Base-by-base conservation (phyloP, 2,888 invertebrate genomes). In the Rhamnusium bicolor region DNA sequence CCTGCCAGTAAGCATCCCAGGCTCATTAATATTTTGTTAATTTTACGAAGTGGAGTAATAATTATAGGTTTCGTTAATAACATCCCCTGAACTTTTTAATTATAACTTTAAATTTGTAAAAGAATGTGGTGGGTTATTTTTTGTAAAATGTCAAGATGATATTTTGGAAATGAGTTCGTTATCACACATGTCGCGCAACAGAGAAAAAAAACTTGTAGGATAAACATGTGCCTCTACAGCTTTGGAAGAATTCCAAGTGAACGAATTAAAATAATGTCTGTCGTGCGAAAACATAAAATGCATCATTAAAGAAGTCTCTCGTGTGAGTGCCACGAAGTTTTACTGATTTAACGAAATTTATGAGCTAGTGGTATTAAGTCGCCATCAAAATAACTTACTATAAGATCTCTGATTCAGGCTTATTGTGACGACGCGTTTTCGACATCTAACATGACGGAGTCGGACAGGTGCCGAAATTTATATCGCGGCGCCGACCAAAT, bases 271-370 rank as follows among this genome's bases (percentile, higher is more conserved):
- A 88, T 88, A 87, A 87, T 88, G 87, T 88, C 86, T 85, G 87
- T 87, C 88, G 87, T 86, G 87, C 87, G 85, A 87, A 87, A 87
- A 86, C 87, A 88, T 88, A 88, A 88, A 88, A 88, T 84, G 87
- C 86, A 86, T 87, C 88, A 87, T 88, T 88, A 88, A 87, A 86
- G 87, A 86, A 86, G 87, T 86, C 87, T 84, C 85, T 86, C 86
- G 86, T 86, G 82, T 85, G 85, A 85, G 84, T 85, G 86, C 84
- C 85, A 84, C 84, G 76, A 81, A 84, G 84, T 85, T 87, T 87
- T 86, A 87, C 87, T 85, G 86, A 86, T 86, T 86, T 84, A 84
- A 82, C 82, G 82, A 84, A 86, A 86, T 87, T 87, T 87, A 87
- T 85, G 85, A 81, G 74, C 70, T 76, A 73, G 75, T 65, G 80